A percentile compares a stretch with the other conserved stretches of the same genome.
These are phyloP conservation scores for Aphelinus atriplicis DNA, from an alignment of 1,140 invertebrate genomes.

Conservation along the genomic window DNA sequence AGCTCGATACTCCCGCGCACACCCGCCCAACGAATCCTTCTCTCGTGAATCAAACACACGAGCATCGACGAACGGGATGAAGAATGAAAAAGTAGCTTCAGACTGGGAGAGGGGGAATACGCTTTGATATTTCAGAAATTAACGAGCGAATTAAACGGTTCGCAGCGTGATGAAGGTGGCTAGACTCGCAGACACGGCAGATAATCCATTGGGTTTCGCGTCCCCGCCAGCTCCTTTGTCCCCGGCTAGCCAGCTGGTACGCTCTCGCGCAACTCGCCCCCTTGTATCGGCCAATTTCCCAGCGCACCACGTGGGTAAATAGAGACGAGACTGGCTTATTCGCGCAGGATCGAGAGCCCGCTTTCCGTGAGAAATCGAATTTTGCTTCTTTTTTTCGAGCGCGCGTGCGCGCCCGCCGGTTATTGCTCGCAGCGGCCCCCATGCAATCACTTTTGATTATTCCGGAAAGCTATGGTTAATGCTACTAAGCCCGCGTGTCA, in stretches of 20 bases:
- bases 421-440: not conserved
- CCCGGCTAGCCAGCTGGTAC: not conserved
- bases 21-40: too few species aligned
- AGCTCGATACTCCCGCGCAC: too few species aligned
- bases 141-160: too few species aligned
- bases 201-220: not conserved
- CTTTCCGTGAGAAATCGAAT: conserved; percentile 8
- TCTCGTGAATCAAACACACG: not conserved
- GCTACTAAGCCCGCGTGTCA: not conserved
- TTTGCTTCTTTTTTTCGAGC: not conserved
- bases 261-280: too few species aligned
- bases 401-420: not conserved
- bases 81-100: not conserved
- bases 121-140: too few species aligned
- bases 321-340: not conserved
- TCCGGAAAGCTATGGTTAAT: not conserved
- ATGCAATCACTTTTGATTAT: conserved; percentile 10
- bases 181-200: too few species aligned
- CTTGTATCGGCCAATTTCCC: conserved; percentile 12
- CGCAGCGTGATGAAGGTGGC: too few species aligned
- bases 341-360: not conserved
- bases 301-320: conserved; percentile 4
- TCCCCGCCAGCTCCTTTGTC: not conserved
- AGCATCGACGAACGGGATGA: not conserved
- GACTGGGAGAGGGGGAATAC: too few species aligned